These are phyloP conservation scores for Patella depressa DNA, from an alignment of 2,888 invertebrate species.

Conservation along the genomic window DNA sequence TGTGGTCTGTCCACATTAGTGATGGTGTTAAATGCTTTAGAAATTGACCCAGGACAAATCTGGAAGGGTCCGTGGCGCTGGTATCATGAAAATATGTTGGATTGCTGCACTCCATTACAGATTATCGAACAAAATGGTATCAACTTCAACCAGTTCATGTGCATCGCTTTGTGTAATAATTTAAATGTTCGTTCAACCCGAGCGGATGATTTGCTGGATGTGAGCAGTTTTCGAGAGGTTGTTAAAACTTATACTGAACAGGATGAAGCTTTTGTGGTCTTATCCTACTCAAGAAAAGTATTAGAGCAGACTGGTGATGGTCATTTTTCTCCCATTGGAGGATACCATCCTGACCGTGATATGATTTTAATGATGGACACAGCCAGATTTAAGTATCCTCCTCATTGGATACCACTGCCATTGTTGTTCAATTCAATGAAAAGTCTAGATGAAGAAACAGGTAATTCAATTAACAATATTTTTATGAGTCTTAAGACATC, in stretches of 20 bases:
- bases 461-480: conserved; percentile 27
- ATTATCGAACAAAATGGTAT: conserved; percentile 63
- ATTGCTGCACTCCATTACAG: conserved; percentile 69
- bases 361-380: conserved; percentile 70
- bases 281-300: conserved; percentile 64
- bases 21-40: conserved; percentile 70
- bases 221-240: conserved; percentile 41
- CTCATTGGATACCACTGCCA: conserved; percentile 68
- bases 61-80: conserved; percentile 71
- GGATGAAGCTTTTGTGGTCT: conserved; percentile 60
- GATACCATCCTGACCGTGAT: conserved; percentile 66
- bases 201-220: conserved; percentile 26
- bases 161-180: conserved; percentile 70
- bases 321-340: conserved; percentile 70
- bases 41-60: conserved; percentile 66
- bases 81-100: conserved; percentile 72
- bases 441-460: conserved; percentile 61
- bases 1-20: conserved; percentile 72
- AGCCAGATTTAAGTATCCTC: conserved; percentile 72
- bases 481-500: too few relatives aligned
- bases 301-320: conserved; percentile 70
- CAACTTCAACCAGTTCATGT: conserved; percentile 67
- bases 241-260: conserved; percentile 40
- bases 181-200: conserved; percentile 49
- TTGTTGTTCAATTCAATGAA: conserved; percentile 67